Conservation (phyloP, 2,888 invertebrate genomes). For the Spilarctia lutea region DNA sequence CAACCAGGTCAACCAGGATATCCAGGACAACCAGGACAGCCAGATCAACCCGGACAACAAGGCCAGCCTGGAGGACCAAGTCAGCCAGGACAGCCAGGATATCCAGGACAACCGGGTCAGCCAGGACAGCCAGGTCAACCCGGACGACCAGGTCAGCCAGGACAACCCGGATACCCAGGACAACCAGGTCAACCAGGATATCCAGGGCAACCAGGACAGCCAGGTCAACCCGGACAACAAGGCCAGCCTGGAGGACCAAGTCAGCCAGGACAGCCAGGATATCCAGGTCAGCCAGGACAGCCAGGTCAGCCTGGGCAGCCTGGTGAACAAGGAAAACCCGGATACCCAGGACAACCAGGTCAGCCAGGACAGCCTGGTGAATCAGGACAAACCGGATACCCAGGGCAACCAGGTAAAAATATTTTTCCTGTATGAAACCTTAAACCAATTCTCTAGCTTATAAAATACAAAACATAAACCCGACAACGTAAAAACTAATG, state of each 20-base stretch:
- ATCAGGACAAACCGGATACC: too few species aligned
- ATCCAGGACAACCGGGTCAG: conserved; percentile 12
- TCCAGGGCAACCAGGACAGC: conserved; percentile 67
- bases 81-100: conserved; percentile 15
- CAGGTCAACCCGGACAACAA: conserved; percentile 27
- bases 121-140: conserved; percentile 13
- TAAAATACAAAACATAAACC: too few species aligned
- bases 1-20: conserved; percentile 22
- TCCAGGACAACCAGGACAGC: conserved; percentile 20
- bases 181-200: conserved; percentile 35
- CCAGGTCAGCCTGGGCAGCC: conserved; percentile 28
- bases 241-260: conserved; percentile 28
- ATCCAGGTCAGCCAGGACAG: conserved; percentile 30
- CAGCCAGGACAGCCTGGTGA: conserved; percentile 56
- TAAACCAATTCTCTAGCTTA: not conserved
- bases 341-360: conserved; percentile 26
- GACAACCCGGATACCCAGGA: conserved; percentile 17
- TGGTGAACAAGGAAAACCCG: too few species aligned
- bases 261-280: conserved; percentile 30
- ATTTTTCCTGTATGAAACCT: too few species aligned
- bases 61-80: conserved; percentile 25
- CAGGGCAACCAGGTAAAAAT: conserved; percentile 51
- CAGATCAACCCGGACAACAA: conserved; percentile 6
- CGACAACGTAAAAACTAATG: conserved; percentile 35
- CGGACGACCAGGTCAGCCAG: conserved; percentile 15